Evolutionary conservation across 2,797 vertebrate genomes (phyloP).

Genomic region (Accipiter superciliosus): DNA sequence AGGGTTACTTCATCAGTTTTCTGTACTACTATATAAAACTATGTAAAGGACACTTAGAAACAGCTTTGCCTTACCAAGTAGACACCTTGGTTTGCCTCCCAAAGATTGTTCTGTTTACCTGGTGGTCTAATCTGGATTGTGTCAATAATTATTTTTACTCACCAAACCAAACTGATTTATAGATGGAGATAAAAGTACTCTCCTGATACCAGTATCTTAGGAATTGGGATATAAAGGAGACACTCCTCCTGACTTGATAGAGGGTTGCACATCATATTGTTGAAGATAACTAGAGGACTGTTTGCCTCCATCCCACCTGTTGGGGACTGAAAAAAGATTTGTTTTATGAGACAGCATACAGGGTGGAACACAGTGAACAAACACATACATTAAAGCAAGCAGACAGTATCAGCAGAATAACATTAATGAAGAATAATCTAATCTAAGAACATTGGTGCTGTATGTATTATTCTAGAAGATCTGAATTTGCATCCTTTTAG

Average conservation of each 20-base stretch:
- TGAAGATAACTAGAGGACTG: not conserved
- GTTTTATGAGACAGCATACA: not conserved
- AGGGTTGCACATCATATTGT: not conserved
- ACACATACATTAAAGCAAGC: not conserved
- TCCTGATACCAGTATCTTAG: not conserved
- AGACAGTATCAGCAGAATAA: not conserved
- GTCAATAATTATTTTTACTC: not conserved
- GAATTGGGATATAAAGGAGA: not conserved
- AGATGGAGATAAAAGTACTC: not conserved
- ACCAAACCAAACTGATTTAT: not conserved
- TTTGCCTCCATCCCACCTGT: not conserved
- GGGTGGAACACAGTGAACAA: not conserved
- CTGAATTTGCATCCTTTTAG: not conserved
- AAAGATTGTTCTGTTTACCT: not conserved
- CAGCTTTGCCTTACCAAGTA: not conserved
- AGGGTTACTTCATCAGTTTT: not conserved
- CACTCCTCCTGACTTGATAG: not conserved
- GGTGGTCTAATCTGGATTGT: not conserved
- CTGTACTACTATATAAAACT: fast-evolving
- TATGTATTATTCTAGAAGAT: not conserved
- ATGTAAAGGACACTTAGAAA: not conserved
- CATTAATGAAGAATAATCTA: not conserved
- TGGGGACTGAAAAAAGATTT: not conserved
- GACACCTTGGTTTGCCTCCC: not conserved
- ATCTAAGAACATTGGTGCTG: not conserved